A percentile compares a stretch with the other conserved stretches of the same genome.
phyloP scores from a whole-genome alignment of 2,113 vertebrate genomes.

The Zingel zingel region DNA sequence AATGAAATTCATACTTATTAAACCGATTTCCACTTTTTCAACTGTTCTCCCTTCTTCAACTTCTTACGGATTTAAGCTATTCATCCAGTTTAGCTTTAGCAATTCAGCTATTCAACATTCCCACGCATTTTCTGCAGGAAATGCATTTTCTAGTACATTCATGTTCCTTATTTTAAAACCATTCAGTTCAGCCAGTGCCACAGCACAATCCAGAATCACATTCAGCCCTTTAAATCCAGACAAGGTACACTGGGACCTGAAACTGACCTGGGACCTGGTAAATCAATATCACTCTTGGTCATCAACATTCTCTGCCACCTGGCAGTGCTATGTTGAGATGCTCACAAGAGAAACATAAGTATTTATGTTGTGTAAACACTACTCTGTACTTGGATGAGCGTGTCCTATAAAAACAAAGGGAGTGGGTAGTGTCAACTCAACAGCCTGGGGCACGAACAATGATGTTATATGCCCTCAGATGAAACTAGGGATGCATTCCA shows the following conservation, averaged over 20 bases:
- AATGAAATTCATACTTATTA: no score
- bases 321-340: background rate
- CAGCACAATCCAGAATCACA: constrained; percentile 1
- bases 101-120: no score
- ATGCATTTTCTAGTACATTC: no score
- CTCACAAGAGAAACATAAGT: background rate
- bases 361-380: constrained; percentile 4
- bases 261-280: background rate
- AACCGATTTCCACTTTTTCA: no score
- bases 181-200: background rate
- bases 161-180: background rate
- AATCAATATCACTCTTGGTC: constrained; percentile 3
- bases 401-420: background rate
- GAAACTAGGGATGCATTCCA: constrained; percentile 14
- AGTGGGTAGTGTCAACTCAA: background rate
- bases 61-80: no score
- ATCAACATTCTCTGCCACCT: background rate
- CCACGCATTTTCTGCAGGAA: no score
- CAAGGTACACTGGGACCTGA: background rate
- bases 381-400: background rate
- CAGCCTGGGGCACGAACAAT: constrained; percentile 9
- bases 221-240: background rate
- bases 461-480: background rate
- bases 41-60: no score
- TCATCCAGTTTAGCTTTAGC: no score